Percentiles rank a stretch among this genome's conserved stretches.
phyloP scores from a whole-genome alignment of 2,888 invertebrate species.

The Horisme vitalbata region DNA sequence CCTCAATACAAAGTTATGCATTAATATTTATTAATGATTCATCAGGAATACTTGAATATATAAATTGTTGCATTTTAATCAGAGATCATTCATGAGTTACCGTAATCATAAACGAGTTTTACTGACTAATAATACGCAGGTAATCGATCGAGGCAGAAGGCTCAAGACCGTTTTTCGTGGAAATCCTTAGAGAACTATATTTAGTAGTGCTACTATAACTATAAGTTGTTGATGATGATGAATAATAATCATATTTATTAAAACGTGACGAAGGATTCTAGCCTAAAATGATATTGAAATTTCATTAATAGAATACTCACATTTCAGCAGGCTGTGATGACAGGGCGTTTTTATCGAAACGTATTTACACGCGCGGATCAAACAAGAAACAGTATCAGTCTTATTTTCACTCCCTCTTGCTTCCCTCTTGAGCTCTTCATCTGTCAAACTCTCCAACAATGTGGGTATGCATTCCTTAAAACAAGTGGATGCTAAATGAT shows the following conservation, averaged over 20 bases:
- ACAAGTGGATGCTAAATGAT: slow-evolving; percentile 30
- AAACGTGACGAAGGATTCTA: no score
- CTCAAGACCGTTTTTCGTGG: no score
- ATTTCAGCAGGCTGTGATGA: slow-evolving; percentile 88
- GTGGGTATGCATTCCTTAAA: slow-evolving; percentile 93
- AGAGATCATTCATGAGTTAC: no score
- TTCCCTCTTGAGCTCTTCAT: slow-evolving; percentile 97
- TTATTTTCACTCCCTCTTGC: slow-evolving; percentile 96
- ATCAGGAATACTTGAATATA: slow-evolving; percentile 2
- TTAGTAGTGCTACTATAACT: no score
- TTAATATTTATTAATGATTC: not conserved
- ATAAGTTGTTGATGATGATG: no score
- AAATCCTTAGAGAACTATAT: no score
- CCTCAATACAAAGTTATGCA: slow-evolving; percentile 4
- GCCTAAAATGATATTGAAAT: no score
- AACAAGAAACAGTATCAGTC: slow-evolving; percentile 97
- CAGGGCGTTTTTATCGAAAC: slow-evolving; percentile 92
- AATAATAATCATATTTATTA: no score
- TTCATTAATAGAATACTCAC: slow-evolving; percentile 61
- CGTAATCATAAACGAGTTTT: no score
- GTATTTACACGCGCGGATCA: slow-evolving; percentile 95
- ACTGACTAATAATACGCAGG: no score
- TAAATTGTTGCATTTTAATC: not conserved
- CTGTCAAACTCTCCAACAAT: slow-evolving; percentile 95
- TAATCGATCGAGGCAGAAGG: no score